These are phyloP conservation scores for Canis aureus DNA, from an alignment of 2,113 vertebrate species.

Conservation along the genomic window DNA sequence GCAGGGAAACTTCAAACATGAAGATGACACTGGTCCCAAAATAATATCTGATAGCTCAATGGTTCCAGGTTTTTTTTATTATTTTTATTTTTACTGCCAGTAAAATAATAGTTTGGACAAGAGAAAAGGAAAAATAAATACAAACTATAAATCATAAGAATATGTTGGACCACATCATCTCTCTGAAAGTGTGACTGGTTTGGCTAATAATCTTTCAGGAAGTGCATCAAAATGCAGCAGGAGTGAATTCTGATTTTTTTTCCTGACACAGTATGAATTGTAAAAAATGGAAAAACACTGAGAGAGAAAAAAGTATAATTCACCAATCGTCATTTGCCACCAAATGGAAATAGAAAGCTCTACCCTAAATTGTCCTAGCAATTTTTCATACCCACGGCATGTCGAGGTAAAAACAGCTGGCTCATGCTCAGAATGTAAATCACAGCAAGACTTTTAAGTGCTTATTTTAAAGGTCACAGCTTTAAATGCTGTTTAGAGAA, in stretches of 20 bases:
- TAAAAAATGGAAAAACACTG: constrained; percentile 12
- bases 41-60: constrained; percentile 45
- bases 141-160: constrained; percentile 59
- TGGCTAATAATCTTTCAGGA: constrained; percentile 59
- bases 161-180: not conserved
- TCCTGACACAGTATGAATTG: constrained; percentile 36
- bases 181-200: constrained; percentile 12
- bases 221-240: constrained; percentile 47
- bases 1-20: not conserved
- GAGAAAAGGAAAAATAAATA: constrained; percentile 68
- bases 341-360: constrained; percentile 59
- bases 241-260: constrained; percentile 43
- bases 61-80: not conserved
- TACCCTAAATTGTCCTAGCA: constrained; percentile 54
- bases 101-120: constrained; percentile 71
- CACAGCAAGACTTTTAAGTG: constrained; percentile 29
- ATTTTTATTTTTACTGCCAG: constrained; percentile 27
- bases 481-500: constrained; percentile 50
- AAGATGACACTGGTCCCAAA: constrained; percentile 39
- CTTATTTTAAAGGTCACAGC: constrained; percentile 61
- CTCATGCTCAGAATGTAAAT: constrained; percentile 64
- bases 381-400: constrained; percentile 65
- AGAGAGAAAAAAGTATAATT: constrained; percentile 54
- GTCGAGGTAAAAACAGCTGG: constrained; percentile 61
- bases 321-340: not conserved